These are phyloP conservation scores for Gambusia affinis DNA, from an alignment of 2,113 vertebrate genomes.

Conservation along the genomic window DNA sequence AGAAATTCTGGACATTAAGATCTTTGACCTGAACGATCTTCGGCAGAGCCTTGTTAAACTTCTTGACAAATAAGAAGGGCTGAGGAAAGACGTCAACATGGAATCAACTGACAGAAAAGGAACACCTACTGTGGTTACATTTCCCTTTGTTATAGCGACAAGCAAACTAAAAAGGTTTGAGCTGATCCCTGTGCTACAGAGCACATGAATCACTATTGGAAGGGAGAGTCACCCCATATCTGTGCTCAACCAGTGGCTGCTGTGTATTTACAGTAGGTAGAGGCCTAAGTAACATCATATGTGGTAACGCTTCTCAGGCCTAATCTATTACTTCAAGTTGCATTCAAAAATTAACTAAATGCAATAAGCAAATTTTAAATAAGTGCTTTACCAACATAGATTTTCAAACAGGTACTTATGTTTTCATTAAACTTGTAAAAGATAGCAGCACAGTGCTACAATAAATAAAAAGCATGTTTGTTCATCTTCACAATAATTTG, in stretches of 20 bases:
- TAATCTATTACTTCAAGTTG: constrained; percentile 15
- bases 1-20: constrained; percentile 93
- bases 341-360: constrained; percentile 58
- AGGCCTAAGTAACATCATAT: constrained; percentile 38
- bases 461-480: constrained; percentile 50
- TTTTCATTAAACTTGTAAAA: constrained; percentile 50
- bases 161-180: constrained; percentile 27
- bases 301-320: constrained; percentile 36
- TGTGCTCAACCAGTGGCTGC: constrained; percentile 24
- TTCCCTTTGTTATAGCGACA: neutral
- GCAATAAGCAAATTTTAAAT: constrained; percentile 62
- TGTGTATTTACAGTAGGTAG: constrained; percentile 14
- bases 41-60: constrained; percentile 91
- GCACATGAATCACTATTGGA: constrained; percentile 43
- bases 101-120: neutral
- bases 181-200: constrained; percentile 33
- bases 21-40: constrained; percentile 93
- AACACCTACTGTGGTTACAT: constrained; percentile 3
- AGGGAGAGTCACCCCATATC: constrained; percentile 13
- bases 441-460: constrained; percentile 35
- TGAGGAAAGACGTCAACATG: fast-evolving
- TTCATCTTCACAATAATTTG: constrained; percentile 13
- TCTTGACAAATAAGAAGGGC: constrained; percentile 80
- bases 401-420: constrained; percentile 61
- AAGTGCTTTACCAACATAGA: constrained; percentile 61